Evolutionary conservation across 2,113 vertebrate genomes (phyloP).

Genomic region (Mesembrinibis cayennensis): DNA sequence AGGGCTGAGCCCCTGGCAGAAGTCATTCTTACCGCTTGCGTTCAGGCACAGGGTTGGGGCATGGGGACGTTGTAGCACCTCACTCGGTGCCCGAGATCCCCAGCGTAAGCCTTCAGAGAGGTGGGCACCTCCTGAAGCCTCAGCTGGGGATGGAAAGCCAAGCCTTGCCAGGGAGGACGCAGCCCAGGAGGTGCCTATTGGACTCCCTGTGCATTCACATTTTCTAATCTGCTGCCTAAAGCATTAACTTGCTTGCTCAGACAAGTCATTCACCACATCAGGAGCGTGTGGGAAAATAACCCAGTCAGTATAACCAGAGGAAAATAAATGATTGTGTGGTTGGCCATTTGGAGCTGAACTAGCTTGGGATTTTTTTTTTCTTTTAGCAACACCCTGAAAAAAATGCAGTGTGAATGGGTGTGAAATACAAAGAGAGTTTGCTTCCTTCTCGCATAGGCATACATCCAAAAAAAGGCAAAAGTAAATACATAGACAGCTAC

Average conservation of each 20-base stretch:
- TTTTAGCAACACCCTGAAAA: constrained; percentile 29
- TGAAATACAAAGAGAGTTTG: constrained; percentile 6
- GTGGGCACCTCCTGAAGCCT: not conserved
- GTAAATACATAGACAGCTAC: constrained; percentile 16
- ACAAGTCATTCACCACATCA: constrained; percentile 57
- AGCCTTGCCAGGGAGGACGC: not conserved
- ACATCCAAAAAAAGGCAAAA: not conserved
- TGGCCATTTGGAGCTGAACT: constrained; percentile 49
- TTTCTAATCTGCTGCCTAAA: constrained; percentile 70
- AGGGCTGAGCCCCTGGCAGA: not conserved
- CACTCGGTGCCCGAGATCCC: not conserved
- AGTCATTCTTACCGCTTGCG: rapidly evolving
- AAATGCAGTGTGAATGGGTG: not conserved
- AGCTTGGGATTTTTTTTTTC: constrained; percentile 2
- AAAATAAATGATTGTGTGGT: constrained; percentile 10
- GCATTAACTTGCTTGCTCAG: constrained; percentile 67
- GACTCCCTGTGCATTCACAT: constrained; percentile 39
- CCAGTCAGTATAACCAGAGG: not conserved
- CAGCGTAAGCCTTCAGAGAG: not conserved
- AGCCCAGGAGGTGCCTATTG: constrained; percentile 18
- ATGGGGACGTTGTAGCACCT: not conserved
- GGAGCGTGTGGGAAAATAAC: constrained; percentile 70
- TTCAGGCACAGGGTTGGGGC: not conserved
- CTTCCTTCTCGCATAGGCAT: constrained; percentile 1
- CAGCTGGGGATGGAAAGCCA: not conserved